Conservation (phyloP, 2,113 vertebrate species). For the Nannospalax galili region DNA sequence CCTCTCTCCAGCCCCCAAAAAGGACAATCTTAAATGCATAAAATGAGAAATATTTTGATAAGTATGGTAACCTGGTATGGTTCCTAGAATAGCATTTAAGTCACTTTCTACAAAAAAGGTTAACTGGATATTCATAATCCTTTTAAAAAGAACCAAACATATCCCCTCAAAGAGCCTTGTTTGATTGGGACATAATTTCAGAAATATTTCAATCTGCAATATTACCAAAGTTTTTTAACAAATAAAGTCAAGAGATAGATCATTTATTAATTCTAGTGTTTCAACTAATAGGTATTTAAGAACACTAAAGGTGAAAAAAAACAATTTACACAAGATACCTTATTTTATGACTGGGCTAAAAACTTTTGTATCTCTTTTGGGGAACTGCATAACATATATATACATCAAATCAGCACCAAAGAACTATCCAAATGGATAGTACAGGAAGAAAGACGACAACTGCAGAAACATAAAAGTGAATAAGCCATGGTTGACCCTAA, state of each 20-base stretch:
- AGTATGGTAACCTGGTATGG: not conserved
- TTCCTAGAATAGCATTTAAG: conserved; percentile 29
- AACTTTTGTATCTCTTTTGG: not conserved
- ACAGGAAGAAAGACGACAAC: not conserved
- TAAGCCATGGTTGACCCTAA: not conserved
- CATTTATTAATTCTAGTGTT: not conserved
- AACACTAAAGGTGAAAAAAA: not conserved
- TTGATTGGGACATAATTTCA: not conserved
- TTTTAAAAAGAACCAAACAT: not conserved
- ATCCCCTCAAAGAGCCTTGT: not conserved
- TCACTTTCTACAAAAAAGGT: not conserved
- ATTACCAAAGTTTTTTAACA: not conserved
- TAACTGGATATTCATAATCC: not conserved
- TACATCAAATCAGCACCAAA: not conserved
- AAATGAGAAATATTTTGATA: conserved; percentile 41
- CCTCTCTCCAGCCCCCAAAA: no score
- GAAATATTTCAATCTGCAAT: not conserved
- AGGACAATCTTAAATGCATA: not conserved
- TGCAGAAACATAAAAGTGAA: conserved; percentile 20
- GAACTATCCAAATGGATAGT: not conserved
- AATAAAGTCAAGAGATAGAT: not conserved
- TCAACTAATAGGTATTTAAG: not conserved
- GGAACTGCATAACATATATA: not conserved
- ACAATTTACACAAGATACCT: not conserved
- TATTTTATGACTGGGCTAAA: not conserved